These are phyloP conservation scores for Drosophila picticornis DNA, from an alignment of 2,888 invertebrate genomes.

Conservation along the genomic window DNA sequence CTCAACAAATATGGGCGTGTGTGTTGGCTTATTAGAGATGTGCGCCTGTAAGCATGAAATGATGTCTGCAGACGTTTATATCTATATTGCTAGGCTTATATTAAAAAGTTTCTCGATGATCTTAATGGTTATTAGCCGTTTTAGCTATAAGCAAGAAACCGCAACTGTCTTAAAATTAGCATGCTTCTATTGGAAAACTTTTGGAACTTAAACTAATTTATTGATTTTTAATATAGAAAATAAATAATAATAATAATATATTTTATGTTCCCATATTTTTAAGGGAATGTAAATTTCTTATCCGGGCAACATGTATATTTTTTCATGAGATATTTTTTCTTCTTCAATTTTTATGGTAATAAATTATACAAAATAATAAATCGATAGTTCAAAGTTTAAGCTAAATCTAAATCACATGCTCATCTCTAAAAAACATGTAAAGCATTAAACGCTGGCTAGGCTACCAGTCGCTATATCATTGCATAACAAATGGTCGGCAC, in stretches of 20 bases:
- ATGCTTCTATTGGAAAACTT: not conserved
- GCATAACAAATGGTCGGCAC: slow-evolving; percentile 72
- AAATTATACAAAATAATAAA: not conserved
- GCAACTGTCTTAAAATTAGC: not conserved
- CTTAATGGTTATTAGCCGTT: slow-evolving; percentile 2
- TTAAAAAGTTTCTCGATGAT: slow-evolving; percentile 6
- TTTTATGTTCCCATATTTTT: not conserved
- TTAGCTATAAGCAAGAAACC: not conserved
- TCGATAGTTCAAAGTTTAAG: not conserved
- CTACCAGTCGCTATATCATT: slow-evolving; percentile 61
- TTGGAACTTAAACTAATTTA: not conserved
- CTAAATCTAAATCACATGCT: slow-evolving; percentile 14
- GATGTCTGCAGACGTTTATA: not conserved
- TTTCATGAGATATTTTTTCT: not conserved
- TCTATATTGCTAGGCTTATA: not conserved
- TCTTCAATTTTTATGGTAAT: not conserved
- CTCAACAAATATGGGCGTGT: slow-evolving; percentile 54
- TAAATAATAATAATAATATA: no score
- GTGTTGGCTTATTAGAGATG: slow-evolving; percentile 50
- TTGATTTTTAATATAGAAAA: not conserved
- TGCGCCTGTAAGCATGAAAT: slow-evolving; percentile 44
- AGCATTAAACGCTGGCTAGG: slow-evolving; percentile 57
- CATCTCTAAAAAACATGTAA: slow-evolving; percentile 65
- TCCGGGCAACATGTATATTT: no score
- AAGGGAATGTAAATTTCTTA: not conserved